phyloP scores from a whole-genome alignment of 1,140 invertebrate genomes.

The Cyphomyrmex costatus region DNA sequence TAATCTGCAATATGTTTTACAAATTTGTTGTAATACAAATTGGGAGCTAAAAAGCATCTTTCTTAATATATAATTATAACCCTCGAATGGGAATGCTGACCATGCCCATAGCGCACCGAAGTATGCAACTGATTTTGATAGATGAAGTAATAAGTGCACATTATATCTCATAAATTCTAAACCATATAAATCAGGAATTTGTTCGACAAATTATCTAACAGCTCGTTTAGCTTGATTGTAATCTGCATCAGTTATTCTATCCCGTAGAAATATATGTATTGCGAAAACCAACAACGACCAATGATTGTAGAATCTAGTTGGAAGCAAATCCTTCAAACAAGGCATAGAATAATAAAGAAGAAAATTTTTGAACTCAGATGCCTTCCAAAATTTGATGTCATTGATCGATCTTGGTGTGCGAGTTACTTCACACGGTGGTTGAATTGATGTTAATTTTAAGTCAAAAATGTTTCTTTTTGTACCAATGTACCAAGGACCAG shows the following conservation, averaged over 20 bases:
- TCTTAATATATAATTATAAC: background rate
- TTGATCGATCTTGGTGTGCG: background rate
- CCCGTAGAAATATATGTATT: background rate
- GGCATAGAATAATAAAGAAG: constrained; percentile 6
- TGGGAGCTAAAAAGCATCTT: background rate
- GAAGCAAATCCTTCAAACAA: background rate
- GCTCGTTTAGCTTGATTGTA: background rate
- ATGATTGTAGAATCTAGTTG: background rate
- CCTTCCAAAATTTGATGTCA: background rate
- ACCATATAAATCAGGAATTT: background rate
- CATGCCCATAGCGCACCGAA: background rate
- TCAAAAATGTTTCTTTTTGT: background rate
- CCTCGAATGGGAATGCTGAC: background rate
- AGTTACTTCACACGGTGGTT: background rate
- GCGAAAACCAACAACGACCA: background rate
- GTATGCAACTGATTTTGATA: background rate
- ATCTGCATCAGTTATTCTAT: background rate
- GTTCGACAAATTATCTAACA: background rate
- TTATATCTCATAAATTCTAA: constrained; percentile 1
- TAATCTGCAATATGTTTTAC: constrained; percentile 18
- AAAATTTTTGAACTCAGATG: background rate
- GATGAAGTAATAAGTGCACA: background rate
- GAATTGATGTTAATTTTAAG: background rate
- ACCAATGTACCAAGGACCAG: background rate
- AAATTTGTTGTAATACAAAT: background rate